A percentile compares a stretch with the other conserved stretches of the same genome.
These are phyloP conservation scores for Addax nasomaculatus DNA, from an alignment of 2,113 vertebrate genomes.

Conservation along the genomic window DNA sequence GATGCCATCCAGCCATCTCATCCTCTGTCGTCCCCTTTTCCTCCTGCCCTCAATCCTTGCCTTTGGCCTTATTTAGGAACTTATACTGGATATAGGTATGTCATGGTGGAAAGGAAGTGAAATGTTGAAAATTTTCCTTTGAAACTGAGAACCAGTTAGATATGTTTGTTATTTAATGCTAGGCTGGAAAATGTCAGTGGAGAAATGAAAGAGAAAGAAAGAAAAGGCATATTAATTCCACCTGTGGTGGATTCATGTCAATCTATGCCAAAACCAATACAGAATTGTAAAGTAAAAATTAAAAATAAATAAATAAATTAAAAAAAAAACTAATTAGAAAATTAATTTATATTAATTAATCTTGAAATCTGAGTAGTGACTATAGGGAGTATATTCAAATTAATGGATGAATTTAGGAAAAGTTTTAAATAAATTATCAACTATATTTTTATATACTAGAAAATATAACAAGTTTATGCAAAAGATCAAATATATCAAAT, in stretches of 20 bases:
- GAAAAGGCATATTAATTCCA: background rate
- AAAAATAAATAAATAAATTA: too few relatives aligned
- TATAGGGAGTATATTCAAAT: background rate
- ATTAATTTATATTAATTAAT: too few relatives aligned
- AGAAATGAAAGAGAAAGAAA: background rate
- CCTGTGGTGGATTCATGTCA: too few relatives aligned
- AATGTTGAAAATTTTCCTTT: background rate
- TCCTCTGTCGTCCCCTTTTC: too few relatives aligned
- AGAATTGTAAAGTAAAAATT: too few relatives aligned
- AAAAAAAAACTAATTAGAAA: too few relatives aligned
- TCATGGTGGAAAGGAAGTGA: background rate
- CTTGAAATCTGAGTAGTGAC: too few relatives aligned
- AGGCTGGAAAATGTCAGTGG: background rate
- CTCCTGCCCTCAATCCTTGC: too few relatives aligned
- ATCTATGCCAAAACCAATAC: too few relatives aligned
- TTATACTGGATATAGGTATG: background rate
- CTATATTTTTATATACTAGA: background rate
- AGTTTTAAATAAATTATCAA: background rate
- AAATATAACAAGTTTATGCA: background rate
- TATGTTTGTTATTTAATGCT: background rate
- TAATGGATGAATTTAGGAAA: background rate
- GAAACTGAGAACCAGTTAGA: background rate
- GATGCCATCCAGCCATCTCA: too few relatives aligned
- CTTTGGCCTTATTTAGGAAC: background rate
- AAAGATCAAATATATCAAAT: background rate